Evolutionary conservation across 2,113 vertebrate species (phyloP).

Genomic region (Eira barbara): DNA sequence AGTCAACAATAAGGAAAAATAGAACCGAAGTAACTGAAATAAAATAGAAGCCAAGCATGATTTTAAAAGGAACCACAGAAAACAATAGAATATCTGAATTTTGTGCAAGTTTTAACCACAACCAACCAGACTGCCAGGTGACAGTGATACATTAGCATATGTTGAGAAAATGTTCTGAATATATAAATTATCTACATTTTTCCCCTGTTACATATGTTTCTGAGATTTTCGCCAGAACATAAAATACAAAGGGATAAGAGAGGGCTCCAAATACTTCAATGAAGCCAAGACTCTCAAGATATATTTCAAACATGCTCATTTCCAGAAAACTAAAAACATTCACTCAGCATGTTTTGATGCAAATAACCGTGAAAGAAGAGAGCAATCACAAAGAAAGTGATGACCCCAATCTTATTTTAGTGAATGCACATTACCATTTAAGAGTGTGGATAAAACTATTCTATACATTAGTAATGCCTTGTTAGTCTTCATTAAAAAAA

Average conservation of each 20-base stretch:
- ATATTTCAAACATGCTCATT: constrained; percentile 35
- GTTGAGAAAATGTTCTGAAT: not conserved
- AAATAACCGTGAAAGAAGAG: not conserved
- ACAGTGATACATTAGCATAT: not conserved
- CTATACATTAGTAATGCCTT: constrained; percentile 11
- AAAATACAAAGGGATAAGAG: not conserved
- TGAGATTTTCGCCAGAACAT: constrained; percentile 35
- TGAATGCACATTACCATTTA: not conserved
- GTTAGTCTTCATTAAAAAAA: constrained; percentile 22
- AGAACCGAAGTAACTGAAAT: not conserved
- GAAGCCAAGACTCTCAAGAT: constrained; percentile 50
- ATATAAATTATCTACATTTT: constrained; percentile 23
- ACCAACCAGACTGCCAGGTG: not conserved
- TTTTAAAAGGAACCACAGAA: not conserved
- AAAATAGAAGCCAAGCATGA: not conserved
- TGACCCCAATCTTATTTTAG: not conserved
- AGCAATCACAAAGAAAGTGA: not conserved
- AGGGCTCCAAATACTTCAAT: not conserved
- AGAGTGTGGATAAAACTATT: not conserved
- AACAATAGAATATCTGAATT: not conserved
- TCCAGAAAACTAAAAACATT: constrained; percentile 15
- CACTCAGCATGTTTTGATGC: not conserved
- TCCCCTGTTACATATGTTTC: constrained; percentile 1
- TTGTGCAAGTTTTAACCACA: not conserved
- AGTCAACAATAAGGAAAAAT: not conserved